A percentile compares a stretch with the other conserved stretches of the same genome.
Evolutionary conservation across 1,140 invertebrate genomes (phyloP).

Genomic region (Brachionus rotundiformis): DNA sequence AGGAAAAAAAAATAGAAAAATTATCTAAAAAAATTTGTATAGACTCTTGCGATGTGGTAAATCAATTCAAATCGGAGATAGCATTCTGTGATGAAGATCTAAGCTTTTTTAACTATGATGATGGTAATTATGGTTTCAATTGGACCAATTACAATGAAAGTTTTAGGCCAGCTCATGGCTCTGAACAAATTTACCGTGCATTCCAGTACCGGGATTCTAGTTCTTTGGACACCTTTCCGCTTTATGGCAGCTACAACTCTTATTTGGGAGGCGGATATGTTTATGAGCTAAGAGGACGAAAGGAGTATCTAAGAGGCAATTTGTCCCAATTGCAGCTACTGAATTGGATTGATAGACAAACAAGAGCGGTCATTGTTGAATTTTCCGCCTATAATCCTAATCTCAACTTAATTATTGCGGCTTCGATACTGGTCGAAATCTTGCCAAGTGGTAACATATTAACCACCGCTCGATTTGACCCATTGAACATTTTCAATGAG

Average conservation of each 20-base stretch:
- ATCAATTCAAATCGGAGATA: neutral
- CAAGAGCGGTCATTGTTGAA: slow-evolving; percentile 68
- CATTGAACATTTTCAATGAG: slow-evolving; percentile 52
- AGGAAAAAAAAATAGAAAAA: neutral
- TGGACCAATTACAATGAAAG: slow-evolving; percentile 54
- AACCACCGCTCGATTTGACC: slow-evolving; percentile 66
- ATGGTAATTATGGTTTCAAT: slow-evolving; percentile 52
- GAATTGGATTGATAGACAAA: slow-evolving; percentile 67
- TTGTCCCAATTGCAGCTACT: slow-evolving; percentile 61
- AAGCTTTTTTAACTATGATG: neutral
- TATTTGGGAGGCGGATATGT: slow-evolving; percentile 69
- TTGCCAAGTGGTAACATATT: slow-evolving; percentile 66
- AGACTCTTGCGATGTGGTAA: neutral
- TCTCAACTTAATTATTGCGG: slow-evolving; percentile 68
- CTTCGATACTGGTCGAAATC: slow-evolving; percentile 66
- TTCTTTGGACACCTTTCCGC: slow-evolving; percentile 64
- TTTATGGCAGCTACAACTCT: slow-evolving; percentile 63
- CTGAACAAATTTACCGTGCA: slow-evolving; percentile 56
- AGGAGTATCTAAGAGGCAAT: slow-evolving; percentile 58
- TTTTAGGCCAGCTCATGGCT: slow-evolving; percentile 18
- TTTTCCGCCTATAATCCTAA: slow-evolving; percentile 69
- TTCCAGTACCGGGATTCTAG: slow-evolving; percentile 60
- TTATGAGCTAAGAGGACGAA: slow-evolving; percentile 63
- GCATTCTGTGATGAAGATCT: neutral
- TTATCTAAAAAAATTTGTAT: neutral